phyloP scores from a whole-genome alignment of 2,113 vertebrate genomes.

The Guaruba guarouba region DNA sequence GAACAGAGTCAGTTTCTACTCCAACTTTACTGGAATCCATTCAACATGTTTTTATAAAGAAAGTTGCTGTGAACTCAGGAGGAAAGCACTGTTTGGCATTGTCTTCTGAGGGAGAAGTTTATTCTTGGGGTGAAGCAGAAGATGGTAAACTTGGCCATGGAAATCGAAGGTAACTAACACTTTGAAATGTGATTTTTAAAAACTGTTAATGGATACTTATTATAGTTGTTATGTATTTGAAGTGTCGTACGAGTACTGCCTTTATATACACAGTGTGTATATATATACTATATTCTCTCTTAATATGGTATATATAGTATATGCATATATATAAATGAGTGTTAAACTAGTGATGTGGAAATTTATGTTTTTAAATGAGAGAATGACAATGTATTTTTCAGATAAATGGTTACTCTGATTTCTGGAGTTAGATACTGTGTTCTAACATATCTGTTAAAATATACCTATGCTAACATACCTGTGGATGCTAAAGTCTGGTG shows the following conservation, averaged over 20 bases:
- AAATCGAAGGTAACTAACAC: slow-evolving; percentile 88
- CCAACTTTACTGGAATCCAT: slow-evolving; percentile 96
- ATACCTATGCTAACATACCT: neutral
- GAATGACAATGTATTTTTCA: neutral
- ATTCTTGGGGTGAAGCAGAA: slow-evolving; percentile 98
- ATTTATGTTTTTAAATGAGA: neutral
- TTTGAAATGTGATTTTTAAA: neutral
- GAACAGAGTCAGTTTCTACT: slow-evolving; percentile 95
- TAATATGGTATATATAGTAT: neutral
- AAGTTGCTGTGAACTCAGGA: slow-evolving; percentile 97
- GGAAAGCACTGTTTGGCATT: slow-evolving; percentile 97
- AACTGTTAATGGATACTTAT: neutral
- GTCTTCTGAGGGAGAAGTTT: slow-evolving; percentile 96
- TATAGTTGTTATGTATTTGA: neutral
- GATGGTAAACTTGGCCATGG: slow-evolving; percentile 97
- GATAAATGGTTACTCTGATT: neutral
- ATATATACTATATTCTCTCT: neutral
- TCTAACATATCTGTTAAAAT: neutral
- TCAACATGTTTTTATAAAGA: slow-evolving; percentile 96
- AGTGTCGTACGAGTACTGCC: neutral
- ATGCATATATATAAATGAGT: neutral
- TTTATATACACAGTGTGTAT: neutral
- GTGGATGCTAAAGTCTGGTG: neutral
- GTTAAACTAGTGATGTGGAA: neutral
- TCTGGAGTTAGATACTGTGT: neutral